Evolutionary conservation across 1,140 invertebrate species (phyloP).

Genomic region (Yoshiicerus persimilis): DNA sequence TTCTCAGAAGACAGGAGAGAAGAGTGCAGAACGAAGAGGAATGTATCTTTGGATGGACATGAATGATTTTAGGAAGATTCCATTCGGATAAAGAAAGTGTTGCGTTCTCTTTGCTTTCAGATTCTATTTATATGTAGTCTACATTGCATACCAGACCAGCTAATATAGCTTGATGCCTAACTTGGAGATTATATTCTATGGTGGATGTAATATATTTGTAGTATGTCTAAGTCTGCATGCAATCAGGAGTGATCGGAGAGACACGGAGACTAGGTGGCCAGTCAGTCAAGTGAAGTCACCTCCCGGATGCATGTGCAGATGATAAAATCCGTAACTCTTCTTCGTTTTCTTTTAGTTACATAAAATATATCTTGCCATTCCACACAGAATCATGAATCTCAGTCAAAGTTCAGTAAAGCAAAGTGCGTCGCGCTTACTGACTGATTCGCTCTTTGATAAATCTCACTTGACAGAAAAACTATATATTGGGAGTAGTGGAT

Average conservation of each 20-base stretch:
- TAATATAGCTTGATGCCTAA: too few relatives aligned
- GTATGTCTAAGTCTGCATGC: neutral
- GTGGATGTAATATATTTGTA: too few relatives aligned
- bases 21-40: neutral
- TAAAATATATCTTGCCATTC: neutral
- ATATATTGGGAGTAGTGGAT: neutral
- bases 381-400: neutral
- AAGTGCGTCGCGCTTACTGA: neutral
- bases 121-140: too few relatives aligned
- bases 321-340: neutral
- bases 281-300: neutral
- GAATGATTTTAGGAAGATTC: conserved; percentile 22
- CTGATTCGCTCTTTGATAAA: neutral
- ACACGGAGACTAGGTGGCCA: neutral
- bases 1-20: neutral
- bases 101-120: neutral
- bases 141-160: neutral
- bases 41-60: conserved; percentile 2
- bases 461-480: neutral
- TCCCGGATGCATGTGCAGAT: neutral
- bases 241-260: neutral
- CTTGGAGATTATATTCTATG: too few relatives aligned
- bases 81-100: neutral
- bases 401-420: neutral
- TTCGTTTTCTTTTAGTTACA: neutral